Evolutionary conservation across 2,888 invertebrate species (phyloP), one percentile per base, ranked within the genome.

Genomic region (Dasysyrphus tricinctus): DNA sequence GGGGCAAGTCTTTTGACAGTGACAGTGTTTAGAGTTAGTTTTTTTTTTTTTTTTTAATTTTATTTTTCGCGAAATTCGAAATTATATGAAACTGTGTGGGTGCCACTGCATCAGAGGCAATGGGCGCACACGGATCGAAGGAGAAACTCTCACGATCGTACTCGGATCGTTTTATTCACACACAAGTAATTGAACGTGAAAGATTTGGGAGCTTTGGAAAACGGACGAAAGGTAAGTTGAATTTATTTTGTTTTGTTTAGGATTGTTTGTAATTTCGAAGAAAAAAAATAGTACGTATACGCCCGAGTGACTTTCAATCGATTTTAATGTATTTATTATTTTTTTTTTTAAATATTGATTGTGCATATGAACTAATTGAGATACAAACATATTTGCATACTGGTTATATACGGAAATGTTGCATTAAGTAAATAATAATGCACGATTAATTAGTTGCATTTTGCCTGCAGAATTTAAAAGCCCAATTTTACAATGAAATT

Each of bases 81-180:
- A 74, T 47, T 81, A 24, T 34, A 81, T 81, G 78, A 76, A 42
- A 70, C 51, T 70, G 80, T 80, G 74, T 84, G 76, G 78, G 72
- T 82, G 82, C 76, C 83, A 83, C 75, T 87, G 83, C 63, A 80
- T 80, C 16, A 29, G 65, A 69, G 69, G 88, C 78, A 84, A 96
- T 96, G 96, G 96, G 96, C 90, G 96, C 96, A 88, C 95, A 96
- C 93, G 95, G 95, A 90, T 96, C 96, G 82, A 96, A 96, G 93
- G 96, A 96, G 93, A 95, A 96, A 93, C 93, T 96, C 88, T 94
- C 94, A 90, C 94, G 95, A 90, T 94, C 95, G 88, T 94, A 94
- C 89, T 95, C 96, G 54, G 95, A 95, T 92, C 93, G 93, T 56
- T 93, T 91, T 76, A 92, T 93, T 54, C 93, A 93, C 88, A 91